Base-by-base conservation (phyloP, 2,797 vertebrate genomes). In the Spinus pinus region DNA sequence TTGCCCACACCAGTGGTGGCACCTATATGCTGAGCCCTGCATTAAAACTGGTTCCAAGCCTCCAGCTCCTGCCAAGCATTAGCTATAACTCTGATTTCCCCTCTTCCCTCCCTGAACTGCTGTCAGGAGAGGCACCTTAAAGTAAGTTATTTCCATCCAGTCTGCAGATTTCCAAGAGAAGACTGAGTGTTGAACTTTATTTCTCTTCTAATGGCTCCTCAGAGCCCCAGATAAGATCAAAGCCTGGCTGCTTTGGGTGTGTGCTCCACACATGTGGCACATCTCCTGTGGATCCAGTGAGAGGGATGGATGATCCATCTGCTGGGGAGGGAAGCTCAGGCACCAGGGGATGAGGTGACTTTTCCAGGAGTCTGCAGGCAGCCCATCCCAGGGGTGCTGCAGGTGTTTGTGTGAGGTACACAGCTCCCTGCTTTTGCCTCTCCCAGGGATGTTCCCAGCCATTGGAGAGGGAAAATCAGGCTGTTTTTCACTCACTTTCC, bases 191-290 rank as follows among this genome's bases (percentile, higher is more conserved):
- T 61, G 75, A 77, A 49, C 77, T 90, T 88, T 25, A 44, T 51
- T 77, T 64, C 70, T 62, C 39, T 37, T 19, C 5, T 4, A 28
- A 39, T 5, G 13, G 58, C 73, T 90, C 78, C 73, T 89, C 25
- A 16, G 81, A 79, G 79, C 23, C 49, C 28, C 6, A 2, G 31
- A 7, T 19, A 14, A 77, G 64, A 77, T 37, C 51, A 27, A 22
- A 80, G 15, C 71, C 35, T 5, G 39, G 17, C 56, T 82, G 19
- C 54, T 58, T 3, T 3, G 75, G 64, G 65, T 10, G 25, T 3
- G 7, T 53, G 24, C 70, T 74, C 24, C n/a, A 3, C 46, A 21
- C 6, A 3, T 1, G 25, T 1, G 37, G 23, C 15, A 17, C 0
- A 2, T 42, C 33, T 57, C 61, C 39, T 2, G 4, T 3, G 7